A percentile compares a stretch with the other conserved stretches of the same genome.
These are phyloP conservation scores for Himalopsyche anomala DNA, from an alignment of 2,888 invertebrate genomes.

Conservation along the genomic window DNA sequence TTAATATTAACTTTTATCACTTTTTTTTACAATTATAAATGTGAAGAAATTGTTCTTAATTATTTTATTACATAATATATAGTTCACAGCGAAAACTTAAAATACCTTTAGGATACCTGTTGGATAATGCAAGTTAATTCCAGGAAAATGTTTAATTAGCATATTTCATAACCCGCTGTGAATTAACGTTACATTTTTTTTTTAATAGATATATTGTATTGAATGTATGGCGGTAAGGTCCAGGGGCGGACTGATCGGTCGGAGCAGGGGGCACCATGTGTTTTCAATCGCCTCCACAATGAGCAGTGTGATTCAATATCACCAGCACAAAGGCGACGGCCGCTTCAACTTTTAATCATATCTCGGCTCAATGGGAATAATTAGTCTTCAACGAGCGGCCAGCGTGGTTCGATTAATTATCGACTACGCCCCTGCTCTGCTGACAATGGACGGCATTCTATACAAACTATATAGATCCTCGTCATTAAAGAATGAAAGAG, in stretches of 20 bases:
- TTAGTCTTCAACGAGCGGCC: slow-evolving; percentile 44
- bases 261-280: slow-evolving; percentile 32
- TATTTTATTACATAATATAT: too few relatives aligned
- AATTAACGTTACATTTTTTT: neutral
- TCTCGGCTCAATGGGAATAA: slow-evolving; percentile 41
- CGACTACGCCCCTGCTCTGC: slow-evolving; percentile 37
- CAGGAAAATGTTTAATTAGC: neutral
- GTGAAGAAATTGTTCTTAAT: too few relatives aligned
- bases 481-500: slow-evolving; percentile 10
- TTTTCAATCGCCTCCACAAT: slow-evolving; percentile 47
- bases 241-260: slow-evolving; percentile 3
- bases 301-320: slow-evolving; percentile 39
- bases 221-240: neutral
- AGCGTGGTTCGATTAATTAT: slow-evolving; percentile 35
- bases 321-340: slow-evolving; percentile 45
- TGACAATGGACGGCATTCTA: slow-evolving; percentile 23
- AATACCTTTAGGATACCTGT: too few relatives aligned
- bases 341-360: slow-evolving; percentile 47
- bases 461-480: neutral
- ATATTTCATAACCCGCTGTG: neutral
- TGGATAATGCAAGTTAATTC: neutral
- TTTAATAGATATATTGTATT: neutral
- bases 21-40: too few relatives aligned
- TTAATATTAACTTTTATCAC: too few relatives aligned
- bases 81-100: too few relatives aligned